Evolutionary conservation across 2,113 vertebrate species (phyloP), one percentile per base, ranked within the genome.

Genomic region (Pungitius pungitius): DNA sequence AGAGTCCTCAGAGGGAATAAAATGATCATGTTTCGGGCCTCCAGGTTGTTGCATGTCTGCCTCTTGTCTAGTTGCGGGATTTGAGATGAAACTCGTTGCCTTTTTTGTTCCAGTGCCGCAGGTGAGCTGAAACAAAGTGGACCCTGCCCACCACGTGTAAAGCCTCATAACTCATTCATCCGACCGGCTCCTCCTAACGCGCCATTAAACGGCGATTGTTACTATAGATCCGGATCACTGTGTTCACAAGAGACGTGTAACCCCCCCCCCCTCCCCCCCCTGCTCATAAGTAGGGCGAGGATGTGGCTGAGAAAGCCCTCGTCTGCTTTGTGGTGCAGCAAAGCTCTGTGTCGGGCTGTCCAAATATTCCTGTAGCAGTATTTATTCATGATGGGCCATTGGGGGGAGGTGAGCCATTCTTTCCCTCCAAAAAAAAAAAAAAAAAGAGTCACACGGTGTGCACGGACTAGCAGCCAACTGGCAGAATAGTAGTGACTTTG

Each of bases 301-400:
- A 86, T 80, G 86, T 88, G 89, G 83, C 84, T 58, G 80, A 84
- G 77, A 90, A 85, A 88, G 60, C 69, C 76, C 64, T 43, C 78
- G 86, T 85, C 64, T 82, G 81, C 69, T 79, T 80, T 81, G 80
- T 74, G 77, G 76, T 76, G 78, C 81, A 76, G 73, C 80, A 75
- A 61, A 82, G 75, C 85, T 86, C 77, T 80, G 78, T 79, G 86
- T 79, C 60, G 51, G 81, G 81, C 84, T 89, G 86, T 89, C 85
- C 87, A 92, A 90, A 91, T 90, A 91, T 89, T 90, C 90, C 88
- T 88, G 69, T 85, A 86, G 87, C 85, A 79, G 67, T 90, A 91
- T 90, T 93, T 90, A 92, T 91, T 91, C 83, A 90, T 90, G 84
- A 90, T 90, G 74, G 84, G 78, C 87, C 66, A 81, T 76, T 69